Conservation (phyloP, 2,888 invertebrate species). For the Cecidostiba fungosa region DNA sequence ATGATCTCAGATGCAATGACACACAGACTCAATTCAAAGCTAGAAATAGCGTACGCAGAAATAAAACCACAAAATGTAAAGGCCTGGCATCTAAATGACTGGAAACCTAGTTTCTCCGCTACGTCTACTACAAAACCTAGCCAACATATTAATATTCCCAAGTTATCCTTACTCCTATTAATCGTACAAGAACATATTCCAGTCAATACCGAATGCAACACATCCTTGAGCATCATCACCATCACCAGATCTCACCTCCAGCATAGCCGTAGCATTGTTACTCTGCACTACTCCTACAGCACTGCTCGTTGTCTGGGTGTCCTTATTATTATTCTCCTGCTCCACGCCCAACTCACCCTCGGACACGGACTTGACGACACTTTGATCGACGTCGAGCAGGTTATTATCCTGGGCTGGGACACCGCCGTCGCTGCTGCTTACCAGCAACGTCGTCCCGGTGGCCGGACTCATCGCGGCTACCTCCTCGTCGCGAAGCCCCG, state of each 20-base stretch:
- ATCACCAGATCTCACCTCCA: constrained; percentile 14
- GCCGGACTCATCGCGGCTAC: constrained; percentile 41
- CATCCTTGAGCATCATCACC: neutral
- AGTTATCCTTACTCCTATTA: neutral
- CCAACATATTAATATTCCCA: neutral
- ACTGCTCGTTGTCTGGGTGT: constrained; percentile 76
- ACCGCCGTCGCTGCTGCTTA: neutral
- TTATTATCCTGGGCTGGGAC: neutral
- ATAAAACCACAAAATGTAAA: neutral
- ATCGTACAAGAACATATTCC: neutral
- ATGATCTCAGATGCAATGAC: neutral
- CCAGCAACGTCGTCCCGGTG: constrained; percentile 6
- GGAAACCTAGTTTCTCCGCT: neutral
- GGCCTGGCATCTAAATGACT: neutral
- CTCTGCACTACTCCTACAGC: neutral
- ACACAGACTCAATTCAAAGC: neutral
- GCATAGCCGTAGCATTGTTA: neutral
- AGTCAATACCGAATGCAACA: neutral
- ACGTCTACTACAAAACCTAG: too few species aligned
- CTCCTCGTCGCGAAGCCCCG: neutral
- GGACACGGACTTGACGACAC: constrained; percentile 85
- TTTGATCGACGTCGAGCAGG: neutral
- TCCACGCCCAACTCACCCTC: constrained; percentile 85
- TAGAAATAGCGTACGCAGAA: neutral
- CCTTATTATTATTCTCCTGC: constrained; percentile 75